Conservation (phyloP, 1,140 invertebrate species). For the Halesus radiatus region DNA sequence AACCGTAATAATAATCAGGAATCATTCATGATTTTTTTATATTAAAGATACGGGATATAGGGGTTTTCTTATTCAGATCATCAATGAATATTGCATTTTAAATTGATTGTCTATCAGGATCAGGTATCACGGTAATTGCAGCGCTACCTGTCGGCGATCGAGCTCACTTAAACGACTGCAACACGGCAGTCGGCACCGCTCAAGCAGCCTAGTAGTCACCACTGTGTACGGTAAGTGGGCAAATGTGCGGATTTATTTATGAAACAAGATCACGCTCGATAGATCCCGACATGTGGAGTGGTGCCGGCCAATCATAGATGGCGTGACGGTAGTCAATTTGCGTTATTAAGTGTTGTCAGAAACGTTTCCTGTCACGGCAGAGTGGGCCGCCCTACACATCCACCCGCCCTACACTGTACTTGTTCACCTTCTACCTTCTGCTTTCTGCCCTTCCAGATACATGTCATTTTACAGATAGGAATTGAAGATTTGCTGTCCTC, state of each 20-base stretch:
- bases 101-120: too few species aligned
- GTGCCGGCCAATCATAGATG: constrained; percentile 45
- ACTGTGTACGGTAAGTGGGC: constrained; percentile 15
- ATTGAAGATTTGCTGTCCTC: background rate
- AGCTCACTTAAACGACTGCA: constrained; percentile 18
- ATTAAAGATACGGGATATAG: too few species aligned
- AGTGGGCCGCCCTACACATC: background rate
- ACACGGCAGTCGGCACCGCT: background rate
- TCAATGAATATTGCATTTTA: background rate
- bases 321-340: constrained; percentile 54
- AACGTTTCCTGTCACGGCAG: constrained; percentile 55
- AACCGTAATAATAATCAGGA: too few species aligned
- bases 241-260: constrained; percentile 54
- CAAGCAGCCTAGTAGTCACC: too few species aligned
- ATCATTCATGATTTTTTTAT: too few species aligned
- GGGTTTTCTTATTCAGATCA: background rate
- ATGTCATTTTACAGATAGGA: constrained; percentile 41
- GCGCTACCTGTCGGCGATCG: constrained; percentile 36
- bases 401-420: background rate
- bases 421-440: background rate
- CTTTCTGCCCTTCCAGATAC: background rate
- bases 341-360: constrained; percentile 51
- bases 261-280: constrained; percentile 53
- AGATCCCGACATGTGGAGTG: constrained; percentile 38
- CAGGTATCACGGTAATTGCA: background rate